Evolutionary conservation across 2,888 invertebrate species (phyloP).

Genomic region (Oligia strigilis): DNA sequence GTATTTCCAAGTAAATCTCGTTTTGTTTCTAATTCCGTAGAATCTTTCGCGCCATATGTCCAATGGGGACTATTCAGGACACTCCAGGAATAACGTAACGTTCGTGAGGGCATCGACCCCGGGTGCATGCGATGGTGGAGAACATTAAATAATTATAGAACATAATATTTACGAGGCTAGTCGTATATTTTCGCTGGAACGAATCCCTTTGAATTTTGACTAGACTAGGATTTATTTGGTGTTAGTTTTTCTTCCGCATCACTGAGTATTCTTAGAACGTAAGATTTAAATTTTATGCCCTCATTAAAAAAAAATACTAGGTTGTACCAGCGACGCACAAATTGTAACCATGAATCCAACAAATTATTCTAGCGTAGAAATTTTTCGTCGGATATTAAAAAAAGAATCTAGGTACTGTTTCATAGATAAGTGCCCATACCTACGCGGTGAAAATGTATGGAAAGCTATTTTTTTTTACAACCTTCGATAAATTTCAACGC

Average conservation of each 20-base stretch:
- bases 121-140: constrained; percentile 70
- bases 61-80: constrained; percentile 68
- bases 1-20: constrained; percentile 25
- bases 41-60: constrained; percentile 48
- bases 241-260: constrained; percentile 17
- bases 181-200: constrained; percentile 37
- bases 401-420: no score
- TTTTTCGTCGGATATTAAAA: no score
- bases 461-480: background rate
- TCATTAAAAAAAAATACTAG: background rate
- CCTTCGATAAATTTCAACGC: no score
- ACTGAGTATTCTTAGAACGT: background rate
- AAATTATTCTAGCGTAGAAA: no score
- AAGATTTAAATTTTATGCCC: background rate
- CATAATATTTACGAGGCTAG: constrained; percentile 54
- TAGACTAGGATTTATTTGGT: constrained; percentile 8
- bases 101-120: constrained; percentile 78
- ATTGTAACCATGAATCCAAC: no score
- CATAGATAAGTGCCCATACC: no score
- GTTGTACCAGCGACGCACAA: no score
- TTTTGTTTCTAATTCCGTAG: constrained; percentile 46
- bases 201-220: constrained; percentile 33
- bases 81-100: constrained; percentile 76
- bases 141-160: constrained; percentile 83
- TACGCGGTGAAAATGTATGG: no score